Base-by-base conservation (phyloP, 1,140 invertebrate species). In the Aphis gossypii region DNA sequence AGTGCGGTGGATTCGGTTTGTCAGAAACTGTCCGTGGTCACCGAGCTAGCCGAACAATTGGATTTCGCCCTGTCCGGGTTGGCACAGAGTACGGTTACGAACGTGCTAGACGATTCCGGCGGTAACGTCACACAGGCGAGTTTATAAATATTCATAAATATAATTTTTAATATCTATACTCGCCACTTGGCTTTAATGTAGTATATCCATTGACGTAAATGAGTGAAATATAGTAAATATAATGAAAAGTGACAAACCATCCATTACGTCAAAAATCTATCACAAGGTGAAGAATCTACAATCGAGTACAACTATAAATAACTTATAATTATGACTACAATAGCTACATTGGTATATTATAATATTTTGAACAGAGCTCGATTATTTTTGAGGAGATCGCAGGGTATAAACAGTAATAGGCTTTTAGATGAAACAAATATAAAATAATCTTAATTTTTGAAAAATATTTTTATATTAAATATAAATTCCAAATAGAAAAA, bases 1-100 rank as follows among this genome's bases (percentile, higher is more conserved):
- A 96, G 96, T 89, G 97, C 97, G 5, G 96, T 97, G 18, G 96
- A 97, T 83, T 96, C 97, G 21, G 97, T 97, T 56, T 96, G 96
- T 20, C 96, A 96, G 94, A 96, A 96, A 94, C 95, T 97, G 51
- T 95, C 96, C n/a, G 96, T 97, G 95, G 96, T 97, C 0, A 96
- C 97, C 18, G 96, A 96, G 87, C 95, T 97, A 5, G 97, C 97
- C 2, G 97, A 97, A 94, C 96, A 97, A 93, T 95, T 97, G 84
- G 97, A 97, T 94, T 96, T 96, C 20, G 95, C 95, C 95, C 95
- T 95, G 93, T 95, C 96, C 94, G 95, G 96, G 4, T 94, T 94
- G 14, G 92, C 94, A 1, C 83, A 94, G n/a, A 92, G 91, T 68
- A 92, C 91, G 9, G 56, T 92, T 41, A 94, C 90, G 8, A n/a